Evolutionary conservation across 1,140 invertebrate genomes (phyloP), one percentile per base, ranked within the genome.

Genomic region (Cotesia glomerata): DNA sequence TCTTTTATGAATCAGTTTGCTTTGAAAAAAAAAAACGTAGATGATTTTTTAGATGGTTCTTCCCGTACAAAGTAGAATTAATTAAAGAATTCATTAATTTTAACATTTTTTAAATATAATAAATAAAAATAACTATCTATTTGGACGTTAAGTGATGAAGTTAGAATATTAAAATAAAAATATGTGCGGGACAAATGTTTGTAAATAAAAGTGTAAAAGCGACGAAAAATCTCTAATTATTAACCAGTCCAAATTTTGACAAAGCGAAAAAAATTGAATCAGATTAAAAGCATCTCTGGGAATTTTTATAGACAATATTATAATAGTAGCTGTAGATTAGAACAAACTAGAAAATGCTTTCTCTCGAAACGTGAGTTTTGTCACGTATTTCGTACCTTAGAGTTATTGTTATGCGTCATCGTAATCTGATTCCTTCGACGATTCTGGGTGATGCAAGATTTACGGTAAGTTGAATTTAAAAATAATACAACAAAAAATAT

Each of bases 161-260:
- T 45, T 49, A 26, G 34, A 66, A 51, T 62, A 32, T 26, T 11
- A 11, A 39, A 18, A 67, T 54, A 67, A 67, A 54, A 74, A 58
- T 56, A 34, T 67, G 76, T 64, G 72, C 67, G 69, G 69, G 71
- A 73, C 11, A 74, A 73, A 36, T 78, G 68, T 78, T 76, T 78
- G 71, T 78, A 77, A 75, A 79, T 80, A 78, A 77, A 78, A 71
- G 45, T 76, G 66, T 79, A 72, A 75, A 75, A 79, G 65, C 71
- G 63, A 73, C 35, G 35, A 72, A 66, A 45, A 59, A 18, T 58
- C 70, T 16, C 65, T 61, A 69, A 52, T 73, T 73, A 51, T 61
- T 68, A 68, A 45, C 65, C 56, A 73, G 13, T 73, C 63, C 63
- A 65, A 65, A 63, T 11, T 36, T 36, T 34, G 16, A 5, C 5